These are phyloP conservation scores for Melanogrammus aeglefinus DNA, from an alignment of 2,797 vertebrate species.

Conservation along the genomic window DNA sequence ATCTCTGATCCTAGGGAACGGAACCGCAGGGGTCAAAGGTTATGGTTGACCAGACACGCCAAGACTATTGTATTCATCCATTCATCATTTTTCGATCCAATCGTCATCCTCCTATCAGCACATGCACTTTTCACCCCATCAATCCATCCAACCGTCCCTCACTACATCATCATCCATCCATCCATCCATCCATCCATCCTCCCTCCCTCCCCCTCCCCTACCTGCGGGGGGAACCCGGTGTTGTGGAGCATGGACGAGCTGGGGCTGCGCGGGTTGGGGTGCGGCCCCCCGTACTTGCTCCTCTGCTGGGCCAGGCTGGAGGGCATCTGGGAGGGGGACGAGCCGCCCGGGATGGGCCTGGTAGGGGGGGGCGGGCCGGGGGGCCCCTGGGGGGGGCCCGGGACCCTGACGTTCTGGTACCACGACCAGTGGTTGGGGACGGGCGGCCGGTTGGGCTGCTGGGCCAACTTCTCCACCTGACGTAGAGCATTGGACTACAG, in stretches of 20 bases:
- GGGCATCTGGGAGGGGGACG: slow-evolving; percentile 71
- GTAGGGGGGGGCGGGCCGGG: slow-evolving; percentile 63
- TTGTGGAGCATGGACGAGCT: slow-evolving; percentile 66
- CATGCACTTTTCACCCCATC: not conserved
- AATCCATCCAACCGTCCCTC: too few species aligned
- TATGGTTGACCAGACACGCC: too few species aligned
- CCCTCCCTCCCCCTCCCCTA: slow-evolving; percentile 23
- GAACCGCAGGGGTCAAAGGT: too few species aligned
- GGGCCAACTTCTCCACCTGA: slow-evolving; percentile 78
- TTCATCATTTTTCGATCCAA: too few species aligned
- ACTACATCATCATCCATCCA: not conserved
- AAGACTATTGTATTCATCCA: too few species aligned
- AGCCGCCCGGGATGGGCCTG: slow-evolving; percentile 69
- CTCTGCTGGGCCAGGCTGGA: slow-evolving; percentile 54
- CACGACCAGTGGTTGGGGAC: slow-evolving; percentile 75
- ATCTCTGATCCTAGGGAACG: too few species aligned
- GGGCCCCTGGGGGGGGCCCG: slow-evolving; percentile 60
- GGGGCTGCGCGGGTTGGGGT: slow-evolving; percentile 67
- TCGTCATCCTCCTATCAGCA: too few species aligned
- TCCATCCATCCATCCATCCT: not conserved
- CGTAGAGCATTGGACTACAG: slow-evolving; percentile 31
- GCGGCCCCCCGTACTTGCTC: slow-evolving; percentile 63
- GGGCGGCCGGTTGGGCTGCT: slow-evolving; percentile 72
- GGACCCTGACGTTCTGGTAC: slow-evolving; percentile 71
- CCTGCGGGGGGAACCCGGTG: slow-evolving; percentile 64